A percentile compares a stretch with the other conserved stretches of the same genome.
These are phyloP conservation scores for Spongilla lacustris DNA, from an alignment of 37 sponge, comb jelly and placozoan genomes.

Conservation along the genomic window DNA sequence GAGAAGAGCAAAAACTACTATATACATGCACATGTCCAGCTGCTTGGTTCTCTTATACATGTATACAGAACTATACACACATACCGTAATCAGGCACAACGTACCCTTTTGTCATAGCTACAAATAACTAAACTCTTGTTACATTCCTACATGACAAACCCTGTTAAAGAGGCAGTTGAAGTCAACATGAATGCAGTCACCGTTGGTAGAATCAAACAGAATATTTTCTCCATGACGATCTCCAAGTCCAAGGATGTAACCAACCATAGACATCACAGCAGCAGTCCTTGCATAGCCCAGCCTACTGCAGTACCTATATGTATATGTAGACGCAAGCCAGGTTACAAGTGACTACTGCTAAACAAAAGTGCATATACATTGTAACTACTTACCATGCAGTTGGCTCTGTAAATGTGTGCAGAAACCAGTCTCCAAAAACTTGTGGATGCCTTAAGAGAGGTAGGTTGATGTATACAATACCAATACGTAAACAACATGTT, in stretches of 20 bases:
- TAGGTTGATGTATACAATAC: too few species aligned
- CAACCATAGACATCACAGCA: conserved; percentile 96
- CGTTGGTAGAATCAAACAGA: conserved; percentile 88
- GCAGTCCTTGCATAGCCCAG: conserved; percentile 79
- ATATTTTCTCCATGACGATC: conserved; percentile 97
- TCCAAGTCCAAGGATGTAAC: conserved; percentile 91
- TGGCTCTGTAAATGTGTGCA: conserved; percentile 91
- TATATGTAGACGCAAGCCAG: too few species aligned
- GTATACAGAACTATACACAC: too few species aligned
- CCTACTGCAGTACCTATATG: conserved; percentile 76
- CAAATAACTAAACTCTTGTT: too few species aligned
- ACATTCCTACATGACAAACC: too few species aligned
- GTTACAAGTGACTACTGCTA: not conserved
- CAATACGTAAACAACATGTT: not conserved
- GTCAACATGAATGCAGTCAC: conserved; percentile 95
- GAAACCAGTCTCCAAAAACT: conserved; percentile 90
- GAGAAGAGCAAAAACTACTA: too few species aligned
- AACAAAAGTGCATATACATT: not conserved
- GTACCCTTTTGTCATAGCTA: too few species aligned
- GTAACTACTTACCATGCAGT: conserved; percentile 78
- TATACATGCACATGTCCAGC: too few species aligned
- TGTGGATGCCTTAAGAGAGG: conserved; percentile 73
- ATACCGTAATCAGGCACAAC: too few species aligned
- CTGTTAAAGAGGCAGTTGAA: conserved; percentile 94
- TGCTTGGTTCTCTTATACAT: too few species aligned